These are phyloP conservation scores for Bujurquina vittata DNA, from an alignment of 2,113 vertebrate species.

Conservation along the genomic window DNA sequence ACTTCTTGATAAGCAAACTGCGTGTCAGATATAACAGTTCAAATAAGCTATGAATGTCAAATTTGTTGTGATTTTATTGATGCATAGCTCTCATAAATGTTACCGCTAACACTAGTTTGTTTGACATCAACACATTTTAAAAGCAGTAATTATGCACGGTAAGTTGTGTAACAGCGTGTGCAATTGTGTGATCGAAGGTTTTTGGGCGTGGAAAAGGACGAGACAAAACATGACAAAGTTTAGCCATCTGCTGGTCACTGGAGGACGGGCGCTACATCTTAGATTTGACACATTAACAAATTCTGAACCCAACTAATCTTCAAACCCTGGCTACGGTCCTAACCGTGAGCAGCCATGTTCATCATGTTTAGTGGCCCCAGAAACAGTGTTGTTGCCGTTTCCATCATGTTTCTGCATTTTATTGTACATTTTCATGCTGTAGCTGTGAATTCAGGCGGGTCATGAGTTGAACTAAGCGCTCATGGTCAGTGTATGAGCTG, in stretches of 20 bases:
- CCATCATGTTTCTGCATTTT: neutral
- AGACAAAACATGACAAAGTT: neutral
- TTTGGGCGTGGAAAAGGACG: neutral
- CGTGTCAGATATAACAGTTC: neutral
- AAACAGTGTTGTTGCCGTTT: neutral
- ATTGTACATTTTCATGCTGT: neutral
- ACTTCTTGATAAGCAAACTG: neutral
- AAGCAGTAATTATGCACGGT: neutral
- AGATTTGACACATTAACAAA: neutral
- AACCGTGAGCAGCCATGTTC: no score
- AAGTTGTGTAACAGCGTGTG: no score
- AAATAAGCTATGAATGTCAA: no score
- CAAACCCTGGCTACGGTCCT: neutral
- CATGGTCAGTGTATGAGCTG: neutral
- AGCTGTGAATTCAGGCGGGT: neutral
- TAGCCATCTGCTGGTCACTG: neutral
- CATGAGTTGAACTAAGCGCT: neutral
- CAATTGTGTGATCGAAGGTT: fast-evolving
- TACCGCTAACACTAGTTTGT: no score
- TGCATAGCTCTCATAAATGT: no score
- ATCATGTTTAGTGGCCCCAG: neutral
- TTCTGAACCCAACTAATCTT: no score
- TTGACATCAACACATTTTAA: neutral
- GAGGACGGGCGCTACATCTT: neutral
- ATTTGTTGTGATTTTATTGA: neutral